Evolutionary conservation across 2,113 vertebrate genomes (phyloP).

Genomic region (Henicopernis longicauda): DNA sequence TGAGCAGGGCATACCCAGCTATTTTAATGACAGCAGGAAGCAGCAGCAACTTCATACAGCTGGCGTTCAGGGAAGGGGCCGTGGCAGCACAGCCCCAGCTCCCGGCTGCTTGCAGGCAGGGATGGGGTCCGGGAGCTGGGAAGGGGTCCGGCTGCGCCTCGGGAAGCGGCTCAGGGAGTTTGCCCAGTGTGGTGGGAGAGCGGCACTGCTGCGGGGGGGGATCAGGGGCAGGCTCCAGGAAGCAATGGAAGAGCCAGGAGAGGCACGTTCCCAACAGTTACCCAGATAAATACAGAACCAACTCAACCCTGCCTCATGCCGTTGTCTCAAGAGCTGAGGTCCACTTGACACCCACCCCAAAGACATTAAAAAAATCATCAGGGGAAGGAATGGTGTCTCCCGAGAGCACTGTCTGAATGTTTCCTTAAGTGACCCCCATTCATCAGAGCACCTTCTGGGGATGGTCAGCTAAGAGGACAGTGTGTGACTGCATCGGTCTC

Average conservation of each 20-base stretch:
- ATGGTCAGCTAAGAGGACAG: neutral
- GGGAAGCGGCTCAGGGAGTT: neutral
- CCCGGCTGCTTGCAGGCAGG: neutral
- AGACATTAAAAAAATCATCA: neutral
- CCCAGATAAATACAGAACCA: neutral
- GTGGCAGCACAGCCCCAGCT: neutral
- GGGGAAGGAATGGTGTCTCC: neutral
- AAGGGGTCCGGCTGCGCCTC: neutral
- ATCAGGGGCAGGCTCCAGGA: neutral
- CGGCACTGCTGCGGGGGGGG: neutral
- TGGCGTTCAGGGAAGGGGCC: neutral
- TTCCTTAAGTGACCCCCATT: neutral
- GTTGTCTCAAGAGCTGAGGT: accelerated
- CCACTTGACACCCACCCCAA: neutral
- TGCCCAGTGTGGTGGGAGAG: neutral
- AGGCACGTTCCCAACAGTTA: neutral
- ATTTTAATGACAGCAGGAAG: neutral
- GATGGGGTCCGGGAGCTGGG: neutral
- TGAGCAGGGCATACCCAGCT: neutral
- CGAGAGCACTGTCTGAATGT: accelerated
- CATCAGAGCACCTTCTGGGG: neutral
- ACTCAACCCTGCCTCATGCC: neutral
- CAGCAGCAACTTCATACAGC: neutral
- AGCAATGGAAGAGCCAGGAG: neutral
- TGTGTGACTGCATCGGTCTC: accelerated